Evolutionary conservation across 2,888 invertebrate genomes (phyloP).

Genomic region (Phragmatobia fuliginosa): DNA sequence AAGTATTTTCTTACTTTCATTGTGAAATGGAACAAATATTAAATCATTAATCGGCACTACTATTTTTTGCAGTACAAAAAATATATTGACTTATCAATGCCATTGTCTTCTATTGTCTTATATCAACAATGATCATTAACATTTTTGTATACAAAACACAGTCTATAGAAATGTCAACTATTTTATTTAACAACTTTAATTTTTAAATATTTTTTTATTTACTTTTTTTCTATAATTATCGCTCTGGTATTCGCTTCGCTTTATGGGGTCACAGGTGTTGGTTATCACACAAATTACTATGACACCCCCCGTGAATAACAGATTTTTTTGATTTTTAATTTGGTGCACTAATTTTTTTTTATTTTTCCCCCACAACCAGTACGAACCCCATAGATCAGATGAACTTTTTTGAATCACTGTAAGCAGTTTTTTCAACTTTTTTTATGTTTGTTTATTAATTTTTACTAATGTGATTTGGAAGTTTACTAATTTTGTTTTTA

Average conservation of each 20-base stretch:
- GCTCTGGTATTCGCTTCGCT: conserved; percentile 53
- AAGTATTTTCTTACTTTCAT: not conserved
- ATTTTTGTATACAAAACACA: conserved; percentile 28
- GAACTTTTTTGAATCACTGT: conserved; percentile 86
- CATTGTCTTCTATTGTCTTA: conserved; percentile 26
- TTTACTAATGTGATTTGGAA: conserved; percentile 51
- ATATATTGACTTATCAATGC: conserved; percentile 12
- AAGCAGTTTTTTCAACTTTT: conserved; percentile 71
- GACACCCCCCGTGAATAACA: conserved; percentile 55
- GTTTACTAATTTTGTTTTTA: conserved; percentile 45
- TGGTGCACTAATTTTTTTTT: conserved; percentile 73
- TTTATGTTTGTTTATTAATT: conserved; percentile 48
- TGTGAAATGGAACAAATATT: not conserved
- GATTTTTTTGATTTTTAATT: conserved; percentile 37
- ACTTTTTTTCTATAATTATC: not conserved
- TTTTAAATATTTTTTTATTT: conserved; percentile 8
- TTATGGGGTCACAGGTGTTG: conserved; percentile 58
- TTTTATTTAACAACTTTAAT: conserved; percentile 3
- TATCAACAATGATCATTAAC: conserved; percentile 32
- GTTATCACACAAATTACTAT: conserved; percentile 42
- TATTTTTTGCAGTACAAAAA: conserved; percentile 7
- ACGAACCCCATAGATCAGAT: conserved; percentile 86
- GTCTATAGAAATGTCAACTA: conserved; percentile 8
- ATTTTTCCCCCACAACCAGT: conserved; percentile 71
- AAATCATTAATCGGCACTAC: not conserved